Conservation (phyloP, 1,140 invertebrate genomes). For the Drosophila setifemur region DNA sequence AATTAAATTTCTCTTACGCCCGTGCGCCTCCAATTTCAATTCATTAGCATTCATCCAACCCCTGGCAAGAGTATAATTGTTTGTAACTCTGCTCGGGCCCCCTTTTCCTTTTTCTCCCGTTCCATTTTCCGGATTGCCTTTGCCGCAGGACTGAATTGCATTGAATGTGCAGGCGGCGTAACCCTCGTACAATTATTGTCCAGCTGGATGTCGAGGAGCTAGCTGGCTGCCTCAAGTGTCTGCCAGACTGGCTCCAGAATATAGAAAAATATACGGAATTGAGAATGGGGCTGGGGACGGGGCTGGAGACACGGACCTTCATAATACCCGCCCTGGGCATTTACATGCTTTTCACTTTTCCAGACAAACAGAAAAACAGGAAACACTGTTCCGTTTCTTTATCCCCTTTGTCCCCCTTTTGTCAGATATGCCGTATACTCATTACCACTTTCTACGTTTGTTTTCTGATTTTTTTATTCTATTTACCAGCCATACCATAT, state of each 20-base stretch:
- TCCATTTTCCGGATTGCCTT: slow-evolving; percentile 16
- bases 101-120: slow-evolving; percentile 1
- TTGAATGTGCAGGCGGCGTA: slow-evolving; percentile 43
- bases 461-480: slow-evolving; percentile 72
- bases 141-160: slow-evolving; percentile 50
- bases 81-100: slow-evolving; percentile 19
- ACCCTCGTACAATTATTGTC: slow-evolving; percentile 47
- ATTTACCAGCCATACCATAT: slow-evolving; percentile 62
- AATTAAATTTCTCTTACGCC: slow-evolving; percentile 73
- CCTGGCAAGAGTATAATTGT: slow-evolving; percentile 1
- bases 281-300: background rate
- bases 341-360: slow-evolving; percentile 76
- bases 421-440: slow-evolving; percentile 63
- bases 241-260: slow-evolving; percentile 27
- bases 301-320: background rate
- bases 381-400: background rate
- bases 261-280: slow-evolving; percentile 1
- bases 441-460: slow-evolving; percentile 72
- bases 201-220: slow-evolving; percentile 18
- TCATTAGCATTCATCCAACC: slow-evolving; percentile 66
- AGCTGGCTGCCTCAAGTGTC: slow-evolving; percentile 54
- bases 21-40: slow-evolving; percentile 57
- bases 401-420: slow-evolving; percentile 5
- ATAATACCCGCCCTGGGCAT: slow-evolving; percentile 56
- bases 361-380: slow-evolving; percentile 49